phyloP scores from a whole-genome alignment of 2,113 vertebrate genomes.

The Vimba vimba region DNA sequence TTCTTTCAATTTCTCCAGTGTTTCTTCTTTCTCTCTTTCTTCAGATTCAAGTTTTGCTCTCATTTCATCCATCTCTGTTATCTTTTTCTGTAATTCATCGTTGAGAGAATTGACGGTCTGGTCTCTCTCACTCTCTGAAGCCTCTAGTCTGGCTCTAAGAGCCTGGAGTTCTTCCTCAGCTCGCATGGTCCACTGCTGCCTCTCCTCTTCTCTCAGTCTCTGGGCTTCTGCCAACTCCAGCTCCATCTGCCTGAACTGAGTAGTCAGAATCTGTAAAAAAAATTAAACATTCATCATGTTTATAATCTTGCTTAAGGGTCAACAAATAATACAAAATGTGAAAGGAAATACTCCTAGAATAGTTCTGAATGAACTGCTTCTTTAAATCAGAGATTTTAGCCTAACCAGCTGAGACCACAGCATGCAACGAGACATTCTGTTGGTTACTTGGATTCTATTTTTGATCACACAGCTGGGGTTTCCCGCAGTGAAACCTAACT shows the following conservation, averaged over 20 bases:
- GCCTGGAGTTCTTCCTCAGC: constrained; percentile 57
- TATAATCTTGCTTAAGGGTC: background rate
- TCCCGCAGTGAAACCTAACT: background rate
- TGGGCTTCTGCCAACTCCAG: constrained; percentile 72
- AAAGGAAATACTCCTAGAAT: background rate
- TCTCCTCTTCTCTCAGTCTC: constrained; percentile 73
- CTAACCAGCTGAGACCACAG: background rate
- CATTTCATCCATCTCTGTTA: constrained; percentile 64
- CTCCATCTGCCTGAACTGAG: constrained; percentile 85
- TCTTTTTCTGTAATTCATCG: constrained; percentile 42
- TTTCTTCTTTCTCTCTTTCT: constrained; percentile 59
- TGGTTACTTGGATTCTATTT: background rate
- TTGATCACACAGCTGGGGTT: background rate
- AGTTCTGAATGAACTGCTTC: background rate
- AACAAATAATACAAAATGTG: background rate
- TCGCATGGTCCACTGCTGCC: constrained; percentile 65
- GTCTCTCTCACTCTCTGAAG: constrained; percentile 56
- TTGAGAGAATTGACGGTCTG: constrained; percentile 44
- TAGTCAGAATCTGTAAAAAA: constrained; percentile 78
- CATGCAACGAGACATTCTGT: background rate
- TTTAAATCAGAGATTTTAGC: background rate
- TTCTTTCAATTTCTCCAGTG: constrained; percentile 55
- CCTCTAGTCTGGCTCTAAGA: constrained; percentile 66
- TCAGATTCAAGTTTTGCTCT: constrained; percentile 66
- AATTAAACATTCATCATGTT: constrained; percentile 3